A percentile compares a stretch with the other conserved stretches of the same genome.
Evolutionary conservation across 2,888 invertebrate species (phyloP).

Genomic region (Tubulanus polymorphus): DNA sequence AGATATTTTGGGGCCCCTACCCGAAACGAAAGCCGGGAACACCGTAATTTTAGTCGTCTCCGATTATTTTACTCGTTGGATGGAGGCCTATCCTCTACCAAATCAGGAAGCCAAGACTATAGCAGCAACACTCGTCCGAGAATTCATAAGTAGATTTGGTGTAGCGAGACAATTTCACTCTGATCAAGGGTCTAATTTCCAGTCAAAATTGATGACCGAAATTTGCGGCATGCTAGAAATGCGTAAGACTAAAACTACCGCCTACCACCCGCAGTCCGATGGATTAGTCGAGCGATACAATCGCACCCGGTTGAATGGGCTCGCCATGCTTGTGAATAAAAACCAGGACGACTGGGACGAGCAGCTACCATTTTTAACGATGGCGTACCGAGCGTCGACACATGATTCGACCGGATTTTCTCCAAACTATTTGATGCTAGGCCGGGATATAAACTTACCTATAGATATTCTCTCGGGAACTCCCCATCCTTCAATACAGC

Average conservation of each 20-base stretch:
- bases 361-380: conserved; percentile 6
- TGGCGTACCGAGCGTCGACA: conserved; percentile 5
- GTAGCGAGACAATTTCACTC: conserved; percentile 4
- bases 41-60: conserved; percentile 9
- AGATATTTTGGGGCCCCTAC: conserved; percentile 17
- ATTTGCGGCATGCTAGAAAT: conserved; percentile 3
- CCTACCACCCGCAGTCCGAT: conserved; percentile 12
- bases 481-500: no score
- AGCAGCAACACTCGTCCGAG: conserved; percentile 4
- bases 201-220: conserved; percentile 9
- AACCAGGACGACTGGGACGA: conserved; percentile 9
- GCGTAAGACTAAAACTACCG: conserved; percentile 7
- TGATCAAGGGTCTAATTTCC: conserved; percentile 14
- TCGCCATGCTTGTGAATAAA: neutral
- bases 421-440: conserved; percentile 1
- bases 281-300: conserved; percentile 12
- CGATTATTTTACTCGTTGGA: conserved; percentile 14
- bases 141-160: conserved; percentile 11
- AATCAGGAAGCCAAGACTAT: conserved; percentile 2
- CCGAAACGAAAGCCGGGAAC: conserved; percentile 2
- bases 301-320: neutral
- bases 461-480: conserved; percentile 3
- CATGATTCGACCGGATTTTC: conserved; percentile 7
- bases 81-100: conserved; percentile 7
- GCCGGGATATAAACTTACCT: neutral